phyloP scores from a whole-genome alignment of 2,113 vertebrate species.

The Syngnathoides biaculeatus region DNA sequence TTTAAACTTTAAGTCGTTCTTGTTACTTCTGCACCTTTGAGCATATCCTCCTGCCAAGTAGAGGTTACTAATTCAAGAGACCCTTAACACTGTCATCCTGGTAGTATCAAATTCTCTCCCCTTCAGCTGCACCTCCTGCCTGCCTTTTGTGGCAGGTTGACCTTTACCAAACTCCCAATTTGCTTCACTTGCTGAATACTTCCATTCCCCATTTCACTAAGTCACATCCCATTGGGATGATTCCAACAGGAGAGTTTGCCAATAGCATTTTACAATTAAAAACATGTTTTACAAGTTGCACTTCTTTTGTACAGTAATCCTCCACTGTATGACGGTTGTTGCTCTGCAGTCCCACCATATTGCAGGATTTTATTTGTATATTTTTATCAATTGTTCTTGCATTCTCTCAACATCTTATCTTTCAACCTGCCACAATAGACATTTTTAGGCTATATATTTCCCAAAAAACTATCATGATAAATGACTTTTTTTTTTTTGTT shows the following conservation, averaged over 20 bases:
- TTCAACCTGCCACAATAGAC: too few relatives aligned
- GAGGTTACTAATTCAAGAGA: constrained; percentile 59
- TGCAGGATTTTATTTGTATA: too few relatives aligned
- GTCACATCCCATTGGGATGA: constrained; percentile 16
- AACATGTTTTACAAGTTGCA: neutral
- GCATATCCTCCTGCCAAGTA: constrained; percentile 41
- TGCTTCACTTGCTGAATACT: constrained; percentile 33
- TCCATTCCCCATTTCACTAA: constrained; percentile 13
- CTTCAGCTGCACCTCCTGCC: constrained; percentile 48
- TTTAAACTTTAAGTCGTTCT: constrained; percentile 63
- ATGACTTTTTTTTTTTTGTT: too few relatives aligned
- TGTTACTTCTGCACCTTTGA: constrained; percentile 64
- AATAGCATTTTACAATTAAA: neutral
- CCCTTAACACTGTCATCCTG: constrained; percentile 30
- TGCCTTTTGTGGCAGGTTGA: constrained; percentile 43
- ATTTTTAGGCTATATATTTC: too few relatives aligned
- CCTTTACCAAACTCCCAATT: constrained; percentile 33
- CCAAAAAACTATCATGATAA: too few relatives aligned
- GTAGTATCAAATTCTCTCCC: constrained; percentile 54
- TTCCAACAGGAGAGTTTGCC: neutral
- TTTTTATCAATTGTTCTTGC: too few relatives aligned
- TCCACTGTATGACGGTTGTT: too few relatives aligned
- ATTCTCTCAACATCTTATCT: too few relatives aligned
- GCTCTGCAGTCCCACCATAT: too few relatives aligned
- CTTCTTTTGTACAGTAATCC: neutral